Evolutionary conservation across 2,797 vertebrate species (phyloP), one percentile per base, ranked within the genome.

Genomic region (Diglossa cyanea): DNA sequence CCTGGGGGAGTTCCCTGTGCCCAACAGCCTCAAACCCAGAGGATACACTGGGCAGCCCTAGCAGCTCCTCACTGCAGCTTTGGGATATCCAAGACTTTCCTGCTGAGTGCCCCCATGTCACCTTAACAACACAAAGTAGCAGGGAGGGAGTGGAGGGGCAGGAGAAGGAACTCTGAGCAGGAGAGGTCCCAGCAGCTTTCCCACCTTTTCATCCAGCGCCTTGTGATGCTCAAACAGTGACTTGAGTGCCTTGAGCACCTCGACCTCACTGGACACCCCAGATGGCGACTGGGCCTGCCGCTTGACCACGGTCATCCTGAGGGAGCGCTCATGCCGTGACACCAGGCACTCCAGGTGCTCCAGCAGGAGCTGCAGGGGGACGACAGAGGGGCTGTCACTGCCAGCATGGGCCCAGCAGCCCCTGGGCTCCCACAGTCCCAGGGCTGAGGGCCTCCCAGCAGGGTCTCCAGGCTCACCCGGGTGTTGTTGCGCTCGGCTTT

Each of bases 401-500:
- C 68, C 0, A 2, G 2, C 13, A 9, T 0, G 2, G 4, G 73
- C 63, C 50, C 63, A 35, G 91, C 55, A 88, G 53, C 44, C 58
- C 11, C 6, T 0, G 1, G 17, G 9, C 17, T 10, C 61, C n/a
- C 42, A 10, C 9, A 2, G 50, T 9, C 13, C 15, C 53, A 39
- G 84, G 31, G 20, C 31, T 9, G 45, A 28, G 47, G 45, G 68
- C 3, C 39, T 13, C 25, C 21, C 4, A 24, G 26, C 7, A 55
- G 45, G 33, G 25, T 21, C 16, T 15, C 44, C 53, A 20, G 17
- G 66, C 98, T 94, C 71, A 99, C 99, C 98, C 99, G 98, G 53
- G 99, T 99, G 97, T 99, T 99, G 97, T 99, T 99, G 96, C 99
- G 98, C 93, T 99, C 99, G 2, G 99, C 99, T 97, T 99, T 99